These are phyloP conservation scores for Zaprionus capensis DNA, from an alignment of 1,140 invertebrate species.

Conservation along the genomic window DNA sequence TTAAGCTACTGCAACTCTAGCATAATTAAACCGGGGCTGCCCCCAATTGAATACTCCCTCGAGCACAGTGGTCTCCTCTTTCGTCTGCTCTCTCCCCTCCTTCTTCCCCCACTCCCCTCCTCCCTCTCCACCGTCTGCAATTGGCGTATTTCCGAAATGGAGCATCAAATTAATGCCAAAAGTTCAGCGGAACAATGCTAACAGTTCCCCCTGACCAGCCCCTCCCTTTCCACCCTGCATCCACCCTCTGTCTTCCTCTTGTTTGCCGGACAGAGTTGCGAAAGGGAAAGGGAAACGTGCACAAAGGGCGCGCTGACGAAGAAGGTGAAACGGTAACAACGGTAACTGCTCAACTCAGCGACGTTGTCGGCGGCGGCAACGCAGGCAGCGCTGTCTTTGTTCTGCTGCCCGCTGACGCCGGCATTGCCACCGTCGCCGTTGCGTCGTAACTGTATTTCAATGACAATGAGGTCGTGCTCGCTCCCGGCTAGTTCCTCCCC, in stretches of 20 bases:
- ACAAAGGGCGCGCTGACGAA: background rate
- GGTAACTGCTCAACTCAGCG: constrained; percentile 37
- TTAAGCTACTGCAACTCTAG: background rate
- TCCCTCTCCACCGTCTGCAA: constrained; percentile 7
- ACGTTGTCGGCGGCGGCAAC: background rate
- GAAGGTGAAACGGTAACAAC: constrained; percentile 42
- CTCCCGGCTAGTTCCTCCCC: constrained; percentile 3
- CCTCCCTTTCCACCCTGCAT: background rate
- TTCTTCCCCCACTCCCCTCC: too few relatives aligned
- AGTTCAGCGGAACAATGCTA: constrained; percentile 46
- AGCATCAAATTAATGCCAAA: constrained; percentile 41
- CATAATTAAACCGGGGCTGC: constrained; percentile 1
- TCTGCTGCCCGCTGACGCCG: constrained; percentile 4
- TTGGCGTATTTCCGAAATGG: constrained; percentile 47
- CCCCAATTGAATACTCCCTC: background rate
- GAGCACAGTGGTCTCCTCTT: background rate
- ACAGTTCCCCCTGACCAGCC: constrained; percentile 19
- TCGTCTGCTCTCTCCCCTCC: too few relatives aligned
- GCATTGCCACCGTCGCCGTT: background rate
- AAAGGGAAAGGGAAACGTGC: constrained; percentile 10
- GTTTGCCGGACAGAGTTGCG: background rate
- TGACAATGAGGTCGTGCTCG: constrained; percentile 69
- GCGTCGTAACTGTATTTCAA: constrained; percentile 73
- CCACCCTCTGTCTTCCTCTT: background rate
- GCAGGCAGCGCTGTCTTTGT: constrained; percentile 39